Evolutionary conservation across 2,797 vertebrate species (phyloP), one percentile per base, ranked within the genome.

Genomic region (Myotis planiceps): DNA sequence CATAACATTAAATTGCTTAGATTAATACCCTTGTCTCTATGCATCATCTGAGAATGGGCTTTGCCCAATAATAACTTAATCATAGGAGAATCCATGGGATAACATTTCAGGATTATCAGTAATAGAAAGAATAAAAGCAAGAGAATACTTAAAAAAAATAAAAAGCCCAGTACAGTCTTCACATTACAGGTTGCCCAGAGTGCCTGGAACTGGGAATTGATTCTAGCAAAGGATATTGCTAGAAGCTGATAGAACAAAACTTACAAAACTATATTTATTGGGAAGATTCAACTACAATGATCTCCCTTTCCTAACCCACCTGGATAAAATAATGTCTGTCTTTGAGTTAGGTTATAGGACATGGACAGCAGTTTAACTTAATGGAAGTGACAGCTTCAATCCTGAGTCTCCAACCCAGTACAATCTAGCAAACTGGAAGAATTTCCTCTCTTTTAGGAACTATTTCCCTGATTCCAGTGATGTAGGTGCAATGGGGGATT

Each of bases 41-140:
- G 23, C 45, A 25, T 3, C 13, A 66, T 49, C 47, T 47, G 65
- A 10, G 47, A 83, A 92, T 63, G 16, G 1, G 21, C 1, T 39
- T 71, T 42, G 37, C 78, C 34, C 47, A 84, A 55, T 72, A 65
- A 42, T 15, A 87, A 12, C 3, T 92, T 94, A 18, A 55, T 55
- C 37, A 92, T 15, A 83, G 58, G 34, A 69, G 15, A 47, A 45
- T 63, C 21, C 16, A 51, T 74, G 14, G 15, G 9, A 4, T 25
- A 42, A 25, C 75, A 19, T 23, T 93, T 25, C 23, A 69, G 15
- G 29, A 45, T 81, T n/a, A 29, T 47, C 8, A 90, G 3, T 60
- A 71, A 45, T 5, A 88, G n/a, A 49, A 87, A 60, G 15, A 69
- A 60, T 3, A 7, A 72, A 45, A 51, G 42, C 55, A 0, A 45